A percentile compares a stretch with the other conserved stretches of the same genome.
These are phyloP conservation scores for Darevskia mixta DNA, from an alignment of 2,797 vertebrate genomes.

Conservation along the genomic window DNA sequence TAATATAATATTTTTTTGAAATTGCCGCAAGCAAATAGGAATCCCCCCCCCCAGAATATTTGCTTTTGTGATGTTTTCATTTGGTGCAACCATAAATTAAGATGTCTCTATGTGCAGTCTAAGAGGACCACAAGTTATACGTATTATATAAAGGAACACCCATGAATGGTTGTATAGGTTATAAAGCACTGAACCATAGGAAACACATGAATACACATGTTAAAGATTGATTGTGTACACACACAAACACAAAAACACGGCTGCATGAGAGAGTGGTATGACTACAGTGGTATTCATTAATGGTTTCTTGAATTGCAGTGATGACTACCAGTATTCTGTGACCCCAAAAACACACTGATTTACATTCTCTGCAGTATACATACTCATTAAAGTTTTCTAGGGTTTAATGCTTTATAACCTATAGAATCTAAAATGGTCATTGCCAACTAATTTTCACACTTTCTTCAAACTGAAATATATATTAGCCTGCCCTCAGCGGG, in stretches of 20 bases:
- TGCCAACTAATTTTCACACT: slow-evolving; percentile 39
- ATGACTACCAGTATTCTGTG: slow-evolving; percentile 34
- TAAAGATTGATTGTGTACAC: too few relatives aligned
- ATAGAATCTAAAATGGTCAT: slow-evolving; percentile 32
- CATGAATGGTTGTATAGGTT: slow-evolving; percentile 38
- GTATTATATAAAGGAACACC: not conserved
- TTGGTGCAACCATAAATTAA: slow-evolving; percentile 40
- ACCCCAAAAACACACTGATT: not conserved
- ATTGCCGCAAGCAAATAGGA: slow-evolving; percentile 28
- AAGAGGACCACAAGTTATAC: slow-evolving; percentile 6
- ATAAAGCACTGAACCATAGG: slow-evolving; percentile 15
- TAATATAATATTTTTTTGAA: slow-evolving; percentile 23
- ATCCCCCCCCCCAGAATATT: slow-evolving; percentile 30
- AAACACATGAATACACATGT: slow-evolving; percentile 3
- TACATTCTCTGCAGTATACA: slow-evolving; percentile 37
- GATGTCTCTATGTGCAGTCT: not conserved
- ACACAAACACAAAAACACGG: too few relatives aligned
- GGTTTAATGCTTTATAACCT: slow-evolving; percentile 26
- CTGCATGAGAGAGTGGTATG: too few relatives aligned
- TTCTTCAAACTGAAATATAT: slow-evolving; percentile 31
- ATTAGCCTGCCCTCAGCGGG: too few relatives aligned
- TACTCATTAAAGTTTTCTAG: slow-evolving; percentile 32
- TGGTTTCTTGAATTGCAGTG: slow-evolving; percentile 24
- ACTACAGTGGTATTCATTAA: not conserved
- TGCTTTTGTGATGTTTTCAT: slow-evolving; percentile 35